Percentiles rank a stretch among this genome's conserved stretches.
Conservation (phyloP, 2,797 vertebrate genomes). For the Coracias cyanogaster region DNA sequence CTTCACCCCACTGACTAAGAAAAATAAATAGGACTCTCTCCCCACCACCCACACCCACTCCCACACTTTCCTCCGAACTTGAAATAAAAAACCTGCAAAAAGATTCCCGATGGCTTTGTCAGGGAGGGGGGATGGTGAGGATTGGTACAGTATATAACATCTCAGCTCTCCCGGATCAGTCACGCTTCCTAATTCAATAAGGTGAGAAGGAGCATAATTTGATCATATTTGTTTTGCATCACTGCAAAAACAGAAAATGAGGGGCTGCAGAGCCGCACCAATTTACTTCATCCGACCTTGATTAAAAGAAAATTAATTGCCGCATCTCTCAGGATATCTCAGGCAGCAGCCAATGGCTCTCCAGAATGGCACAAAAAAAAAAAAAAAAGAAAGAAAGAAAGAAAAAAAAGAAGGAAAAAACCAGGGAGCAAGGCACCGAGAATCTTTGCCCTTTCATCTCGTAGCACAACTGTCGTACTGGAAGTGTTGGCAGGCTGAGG, state of each 20-base stretch:
- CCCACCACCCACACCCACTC: conserved; percentile 66
- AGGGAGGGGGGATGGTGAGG: conserved; percentile 77
- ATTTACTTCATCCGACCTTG: conserved; percentile 99
- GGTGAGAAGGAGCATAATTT: conserved; percentile 99
- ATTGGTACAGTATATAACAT: conserved; percentile 84
- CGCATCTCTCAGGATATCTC: conserved; percentile 99
- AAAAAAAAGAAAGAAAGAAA: conserved; percentile 11
- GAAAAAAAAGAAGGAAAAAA: conserved; percentile 24
- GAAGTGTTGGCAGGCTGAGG: conserved; percentile 39
- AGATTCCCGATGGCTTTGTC: conserved; percentile 81
- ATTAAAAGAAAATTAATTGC: conserved; percentile 99
- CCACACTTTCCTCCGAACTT: conserved; percentile 52
- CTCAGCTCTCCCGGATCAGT: conserved; percentile 95
- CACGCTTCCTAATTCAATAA: conserved; percentile 99
- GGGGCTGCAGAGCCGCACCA: conserved; percentile 96
- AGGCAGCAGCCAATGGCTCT: conserved; percentile 93
- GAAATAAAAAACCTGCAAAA: conserved; percentile 81
- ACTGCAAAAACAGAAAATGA: conserved; percentile 99
- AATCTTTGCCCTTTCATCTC: conserved; percentile 64
- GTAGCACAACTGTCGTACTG: conserved; percentile 44
- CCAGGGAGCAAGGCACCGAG: not conserved
- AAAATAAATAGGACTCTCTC: conserved; percentile 60
- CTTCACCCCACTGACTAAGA: conserved; percentile 57
- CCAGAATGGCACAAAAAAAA: conserved; percentile 78
- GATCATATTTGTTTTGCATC: conserved; percentile 99